A percentile compares a stretch with the other conserved stretches of the same genome.
These are phyloP conservation scores for Caenorhabditis sulstoni DNA, from an alignment of 2,888 invertebrate species.

Conservation along the genomic window DNA sequence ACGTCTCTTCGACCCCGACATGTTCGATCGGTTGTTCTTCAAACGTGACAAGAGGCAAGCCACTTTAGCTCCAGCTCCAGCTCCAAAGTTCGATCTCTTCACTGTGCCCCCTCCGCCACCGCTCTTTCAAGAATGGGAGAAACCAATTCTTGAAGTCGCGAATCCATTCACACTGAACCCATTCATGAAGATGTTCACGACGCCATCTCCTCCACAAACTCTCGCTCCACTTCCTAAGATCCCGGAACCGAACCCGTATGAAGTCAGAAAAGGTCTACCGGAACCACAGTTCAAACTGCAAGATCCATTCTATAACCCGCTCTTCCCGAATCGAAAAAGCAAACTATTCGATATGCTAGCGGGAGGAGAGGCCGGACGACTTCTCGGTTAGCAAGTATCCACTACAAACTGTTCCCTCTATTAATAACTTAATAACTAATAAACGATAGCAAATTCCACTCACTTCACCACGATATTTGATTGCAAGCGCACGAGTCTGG, in stretches of 20 bases:
- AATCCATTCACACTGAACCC: constrained; percentile 76
- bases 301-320: constrained; percentile 76
- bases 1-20: constrained; percentile 65
- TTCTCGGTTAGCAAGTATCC: constrained; percentile 55
- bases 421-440: constrained; percentile 29
- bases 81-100: constrained; percentile 49
- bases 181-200: constrained; percentile 73
- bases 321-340: constrained; percentile 71
- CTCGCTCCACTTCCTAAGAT: constrained; percentile 43
- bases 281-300: constrained; percentile 68
- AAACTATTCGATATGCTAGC: constrained; percentile 72
- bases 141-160: constrained; percentile 59
- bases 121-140: constrained; percentile 62
- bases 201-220: constrained; percentile 50
- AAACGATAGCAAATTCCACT: constrained; percentile 15
- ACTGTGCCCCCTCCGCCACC: constrained; percentile 58
- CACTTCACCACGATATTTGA: constrained; percentile 62
- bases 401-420: constrained; percentile 12
- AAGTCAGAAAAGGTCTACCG: constrained; percentile 42
- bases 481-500: constrained; percentile 58
- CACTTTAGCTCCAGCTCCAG: constrained; percentile 17
- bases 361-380: constrained; percentile 67
- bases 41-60: constrained; percentile 59
- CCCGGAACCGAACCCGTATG: constrained; percentile 25
- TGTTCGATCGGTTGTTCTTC: constrained; percentile 63